Base-by-base conservation (phyloP, 2,797 vertebrate genomes). In the Sternotherus odoratus region DNA sequence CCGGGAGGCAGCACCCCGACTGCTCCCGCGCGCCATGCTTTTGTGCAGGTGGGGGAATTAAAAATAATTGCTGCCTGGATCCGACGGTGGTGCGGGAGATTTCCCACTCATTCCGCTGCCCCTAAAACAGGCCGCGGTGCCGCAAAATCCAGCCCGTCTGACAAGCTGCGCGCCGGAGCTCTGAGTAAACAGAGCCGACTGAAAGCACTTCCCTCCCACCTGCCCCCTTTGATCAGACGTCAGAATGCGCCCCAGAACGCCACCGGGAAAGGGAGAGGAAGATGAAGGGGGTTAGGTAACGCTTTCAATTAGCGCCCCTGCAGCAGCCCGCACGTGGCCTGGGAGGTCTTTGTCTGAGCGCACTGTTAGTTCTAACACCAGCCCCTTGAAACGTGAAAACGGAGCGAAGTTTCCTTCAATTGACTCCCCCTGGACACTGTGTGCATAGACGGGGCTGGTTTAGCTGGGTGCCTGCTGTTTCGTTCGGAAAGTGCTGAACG, bases 21-120 rank as follows among this genome's bases (percentile, higher is more conserved):
- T 72, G 12, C 0, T 54, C 21, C 46, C 3, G 0, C 24, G 5
- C 13, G 0, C 0, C 23, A 1, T 56, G 72, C 46, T 69, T 63
- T 86, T 4, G 51, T 69, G 49, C 1, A 5, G 54, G 33, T 11
- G 15, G 1, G 7, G 82, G 15, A 77, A 43, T 48, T 24, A 26
- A 51, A 91, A 85, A 56, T 89, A 95, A 94, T 90, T 21, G 50
- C 77, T 51, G 66, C 57, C 84, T 33, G 82, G 75, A 74, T 46
- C 54, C 69, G 3, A 16, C 7, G 12, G 46, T 0, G 2, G 49
- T 3, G 43, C 60, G 28, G 46, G 33, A 16, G 48, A 49, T 56
- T n/a, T 48, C 39, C 53, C n/a, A 56, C 49, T 23, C 24, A 81
- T 30, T 33, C 51, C 15, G 33, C 24, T 51, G 30, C 30, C 15